Evolutionary conservation across 92 coral and sea anemone species (phyloP), one percentile per base, ranked within the genome.

Genomic region (Phymanthus crucifer): DNA sequence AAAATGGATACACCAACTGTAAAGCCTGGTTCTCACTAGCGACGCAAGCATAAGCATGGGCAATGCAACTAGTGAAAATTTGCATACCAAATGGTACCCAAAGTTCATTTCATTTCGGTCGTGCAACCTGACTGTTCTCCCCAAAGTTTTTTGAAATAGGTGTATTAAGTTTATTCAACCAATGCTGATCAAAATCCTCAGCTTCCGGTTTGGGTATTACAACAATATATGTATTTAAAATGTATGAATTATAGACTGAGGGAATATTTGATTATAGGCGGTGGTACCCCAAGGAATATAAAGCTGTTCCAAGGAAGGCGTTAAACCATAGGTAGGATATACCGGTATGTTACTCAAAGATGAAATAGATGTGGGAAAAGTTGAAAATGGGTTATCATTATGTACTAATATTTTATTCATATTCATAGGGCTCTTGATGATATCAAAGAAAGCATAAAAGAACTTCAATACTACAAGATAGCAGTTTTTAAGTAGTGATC

Each of bases 381-480:
- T 4, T 16, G 19, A 11, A 69, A 35, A n/a, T 23, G 26, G 32
- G 18, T 54, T 43, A 9, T 16, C n/a, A 11, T 43, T 40, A 6
- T 21, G 9, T 77, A 21, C 14, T 68, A 50, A 35, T 58, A 21
- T 9, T 36, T 31, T 58, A 12, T 56, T 47, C 18, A 43, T 10
- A 56, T 9, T 61, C 66, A 16, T 80, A 95, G 99, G 79, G 99
- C 99, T 54, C 92, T 93, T 3, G 99, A 93, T 81, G 99, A 95
- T 64, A 93, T 95, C 75, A 93, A 87, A 66, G 99, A 95, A 83
- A 95, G 99, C 77, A 84, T 95, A 38, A 71, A 56, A 77, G 99
- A 95, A 82, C 92, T 95, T 21, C 91, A 87, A 75, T 95, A 86
- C 86, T 95, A 95, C 84, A 90, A 88, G 80, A 85, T 77, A 66